These are phyloP conservation scores for Chunga burmeisteri DNA, from an alignment of 2,113 vertebrate species.

Conservation along the genomic window DNA sequence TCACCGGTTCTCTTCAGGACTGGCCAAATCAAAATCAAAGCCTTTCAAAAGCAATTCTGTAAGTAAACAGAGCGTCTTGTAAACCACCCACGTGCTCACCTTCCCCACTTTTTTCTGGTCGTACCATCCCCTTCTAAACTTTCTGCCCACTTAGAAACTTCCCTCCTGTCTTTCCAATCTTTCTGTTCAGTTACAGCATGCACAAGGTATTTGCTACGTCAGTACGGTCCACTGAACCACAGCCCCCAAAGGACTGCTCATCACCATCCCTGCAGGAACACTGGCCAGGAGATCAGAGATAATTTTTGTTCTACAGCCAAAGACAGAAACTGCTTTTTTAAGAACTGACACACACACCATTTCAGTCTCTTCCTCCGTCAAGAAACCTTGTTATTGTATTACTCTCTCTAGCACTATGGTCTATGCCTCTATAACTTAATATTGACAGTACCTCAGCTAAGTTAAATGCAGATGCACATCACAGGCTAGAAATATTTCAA, in stretches of 20 bases:
- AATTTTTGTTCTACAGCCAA: not conserved
- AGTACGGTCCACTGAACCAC: not conserved
- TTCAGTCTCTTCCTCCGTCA: not conserved
- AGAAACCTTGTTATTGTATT: not conserved
- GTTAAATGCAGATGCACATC: not conserved
- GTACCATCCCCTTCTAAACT: not conserved
- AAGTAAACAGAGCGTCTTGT: not conserved
- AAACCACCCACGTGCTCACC: not conserved
- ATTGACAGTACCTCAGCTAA: not conserved
- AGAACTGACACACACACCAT: not conserved
- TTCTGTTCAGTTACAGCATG: not conserved
- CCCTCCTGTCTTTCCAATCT: not conserved
- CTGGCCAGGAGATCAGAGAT: conserved; percentile 9
- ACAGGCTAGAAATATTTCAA: not conserved
- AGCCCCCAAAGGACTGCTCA: not conserved
- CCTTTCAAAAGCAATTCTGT: not conserved
- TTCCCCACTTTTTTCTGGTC: not conserved
- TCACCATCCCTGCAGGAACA: not conserved
- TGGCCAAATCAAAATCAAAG: not conserved
- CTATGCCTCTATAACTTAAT: not conserved
- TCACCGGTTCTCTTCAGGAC: not conserved
- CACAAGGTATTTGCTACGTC: not conserved
- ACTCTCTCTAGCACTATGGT: not conserved
- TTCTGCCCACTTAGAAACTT: not conserved
- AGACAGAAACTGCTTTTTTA: conserved; percentile 4